A percentile compares a stretch with the other conserved stretches of the same genome.
Conservation (phyloP, 2,888 invertebrate genomes). For the Acronicta aceris region DNA sequence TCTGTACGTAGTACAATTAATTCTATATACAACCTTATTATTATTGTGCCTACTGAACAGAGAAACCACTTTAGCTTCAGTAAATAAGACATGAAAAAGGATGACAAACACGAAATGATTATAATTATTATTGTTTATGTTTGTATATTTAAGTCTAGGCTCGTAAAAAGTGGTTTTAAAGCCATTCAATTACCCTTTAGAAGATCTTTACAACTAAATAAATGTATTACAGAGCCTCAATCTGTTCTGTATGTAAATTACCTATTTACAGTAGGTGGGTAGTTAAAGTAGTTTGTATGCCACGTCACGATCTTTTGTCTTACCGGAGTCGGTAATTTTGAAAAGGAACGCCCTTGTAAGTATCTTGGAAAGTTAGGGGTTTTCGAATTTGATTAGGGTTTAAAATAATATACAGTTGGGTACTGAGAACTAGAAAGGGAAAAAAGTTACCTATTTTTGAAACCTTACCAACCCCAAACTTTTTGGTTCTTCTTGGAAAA, state of each 20-base stretch:
- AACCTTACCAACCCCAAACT: no score
- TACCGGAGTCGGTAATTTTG: background rate
- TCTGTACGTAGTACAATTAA: no score
- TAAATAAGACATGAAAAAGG: background rate
- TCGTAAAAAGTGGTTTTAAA: constrained; percentile 8
- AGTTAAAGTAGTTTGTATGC: constrained; percentile 35
- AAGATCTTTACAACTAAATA: constrained; percentile 33
- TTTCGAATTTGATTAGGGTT: background rate
- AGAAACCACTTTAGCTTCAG: no score
- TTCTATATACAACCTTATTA: no score
- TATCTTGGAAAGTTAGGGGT: background rate
- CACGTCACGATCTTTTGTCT: constrained; percentile 30
- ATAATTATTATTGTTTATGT: background rate
- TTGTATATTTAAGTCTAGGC: background rate
- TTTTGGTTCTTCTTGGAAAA: no score
- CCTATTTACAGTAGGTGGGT: constrained; percentile 12
- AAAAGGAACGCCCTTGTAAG: constrained; percentile 2
- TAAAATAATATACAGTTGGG: background rate
- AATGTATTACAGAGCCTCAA: constrained; percentile 11
- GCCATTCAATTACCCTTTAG: constrained; percentile 18
- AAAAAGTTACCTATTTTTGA: no score
- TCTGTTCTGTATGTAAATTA: constrained; percentile 37
- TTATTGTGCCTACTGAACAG: no score
- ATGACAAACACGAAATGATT: background rate
- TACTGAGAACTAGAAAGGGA: no score